Percentiles rank a stretch among this genome's conserved stretches.
phyloP scores from a whole-genome alignment of 2,888 invertebrate species.

The Epistrophe grossulariae region DNA sequence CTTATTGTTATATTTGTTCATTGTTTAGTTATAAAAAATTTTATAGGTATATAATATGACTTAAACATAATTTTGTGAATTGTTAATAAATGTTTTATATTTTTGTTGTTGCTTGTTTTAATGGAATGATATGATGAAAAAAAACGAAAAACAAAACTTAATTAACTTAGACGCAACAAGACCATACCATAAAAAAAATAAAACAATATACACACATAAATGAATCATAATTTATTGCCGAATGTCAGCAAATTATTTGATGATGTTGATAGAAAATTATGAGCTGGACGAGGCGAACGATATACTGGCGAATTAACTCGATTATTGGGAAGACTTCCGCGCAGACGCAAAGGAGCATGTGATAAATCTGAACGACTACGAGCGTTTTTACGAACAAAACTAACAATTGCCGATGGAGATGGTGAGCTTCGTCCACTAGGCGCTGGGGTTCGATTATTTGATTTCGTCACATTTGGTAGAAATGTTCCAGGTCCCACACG shows the following conservation, averaged over 20 bases:
- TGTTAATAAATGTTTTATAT: constrained; percentile 16
- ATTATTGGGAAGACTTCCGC: constrained; percentile 49
- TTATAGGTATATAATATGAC: neutral
- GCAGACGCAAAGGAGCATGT: constrained; percentile 55
- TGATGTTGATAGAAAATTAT: constrained; percentile 66
- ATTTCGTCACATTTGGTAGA: constrained; percentile 39
- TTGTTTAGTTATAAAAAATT: constrained; percentile 55
- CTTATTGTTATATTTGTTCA: constrained; percentile 67
- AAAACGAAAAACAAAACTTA: constrained; percentile 34
- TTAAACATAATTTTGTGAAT: constrained; percentile 70
- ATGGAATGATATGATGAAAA: constrained; percentile 71
- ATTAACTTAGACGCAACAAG: constrained; percentile 55
- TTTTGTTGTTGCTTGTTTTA: neutral
- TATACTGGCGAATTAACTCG: constrained; percentile 73
- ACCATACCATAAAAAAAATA: constrained; percentile 66
- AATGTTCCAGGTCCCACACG: constrained; percentile 58
- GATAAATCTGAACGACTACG: constrained; percentile 76
- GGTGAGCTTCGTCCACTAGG: constrained; percentile 63
- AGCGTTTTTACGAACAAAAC: constrained; percentile 64
- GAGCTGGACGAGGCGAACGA: constrained; percentile 58
- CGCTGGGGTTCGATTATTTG: constrained; percentile 39
- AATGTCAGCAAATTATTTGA: constrained; percentile 68
- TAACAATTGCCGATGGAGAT: constrained; percentile 60
- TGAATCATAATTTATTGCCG: constrained; percentile 76
- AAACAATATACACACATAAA: constrained; percentile 71